Conservation (phyloP, 2,113 vertebrate species). For the Pristiophorus japonicus region DNA sequence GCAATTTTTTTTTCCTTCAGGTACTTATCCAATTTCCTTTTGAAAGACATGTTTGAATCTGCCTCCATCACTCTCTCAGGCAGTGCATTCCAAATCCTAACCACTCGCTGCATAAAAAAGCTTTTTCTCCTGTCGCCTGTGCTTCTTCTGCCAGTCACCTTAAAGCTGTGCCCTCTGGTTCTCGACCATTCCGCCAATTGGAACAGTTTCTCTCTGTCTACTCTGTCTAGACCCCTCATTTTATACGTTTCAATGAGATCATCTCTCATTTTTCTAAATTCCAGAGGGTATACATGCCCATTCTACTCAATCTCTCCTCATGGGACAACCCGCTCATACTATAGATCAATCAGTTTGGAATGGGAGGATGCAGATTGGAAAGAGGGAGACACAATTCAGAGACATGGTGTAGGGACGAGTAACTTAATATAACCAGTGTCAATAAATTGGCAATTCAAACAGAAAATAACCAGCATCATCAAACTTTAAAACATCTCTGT, state of each 20-base stretch:
- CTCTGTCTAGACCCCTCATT: not conserved
- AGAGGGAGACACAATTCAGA: not conserved
- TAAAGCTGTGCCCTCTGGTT: no score
- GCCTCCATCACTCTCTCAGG: no score
- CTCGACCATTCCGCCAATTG: not conserved
- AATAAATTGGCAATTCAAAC: not conserved
- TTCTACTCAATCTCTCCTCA: not conserved
- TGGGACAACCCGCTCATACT: not conserved
- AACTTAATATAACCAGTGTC: not conserved
- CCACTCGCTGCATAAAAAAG: no score
- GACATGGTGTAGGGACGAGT: not conserved
- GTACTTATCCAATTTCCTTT: no score
- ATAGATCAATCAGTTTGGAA: not conserved
- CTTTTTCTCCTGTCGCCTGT: no score
- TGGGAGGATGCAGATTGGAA: not conserved
- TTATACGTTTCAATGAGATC: not conserved
- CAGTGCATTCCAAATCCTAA: no score
- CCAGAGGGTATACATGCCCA: not conserved
- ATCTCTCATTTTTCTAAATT: not conserved
- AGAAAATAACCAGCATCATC: not conserved
- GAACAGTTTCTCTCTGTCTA: not conserved
- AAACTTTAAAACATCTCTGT: not conserved
- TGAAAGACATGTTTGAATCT: no score
- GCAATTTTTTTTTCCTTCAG: no score
- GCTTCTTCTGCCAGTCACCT: no score